Evolutionary conservation across 1,140 invertebrate genomes (phyloP).

Genomic region (Bilobella aurantiaca): DNA sequence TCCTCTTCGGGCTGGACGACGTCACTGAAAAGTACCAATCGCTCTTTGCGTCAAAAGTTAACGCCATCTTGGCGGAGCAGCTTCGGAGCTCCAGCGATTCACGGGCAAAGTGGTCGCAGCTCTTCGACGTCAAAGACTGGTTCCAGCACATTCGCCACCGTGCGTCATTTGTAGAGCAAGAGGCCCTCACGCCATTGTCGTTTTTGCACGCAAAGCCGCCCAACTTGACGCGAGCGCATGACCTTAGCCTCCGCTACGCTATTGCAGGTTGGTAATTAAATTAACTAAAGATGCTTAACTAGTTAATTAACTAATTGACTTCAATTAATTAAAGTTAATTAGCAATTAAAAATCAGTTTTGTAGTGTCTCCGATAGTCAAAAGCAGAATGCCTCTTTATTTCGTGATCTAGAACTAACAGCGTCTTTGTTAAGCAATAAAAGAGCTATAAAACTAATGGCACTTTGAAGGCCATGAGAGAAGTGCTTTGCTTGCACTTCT

Average conservation of each 20-base stretch:
- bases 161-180: slow-evolving; percentile 40
- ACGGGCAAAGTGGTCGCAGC: slow-evolving; percentile 25
- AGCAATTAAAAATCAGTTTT: too few relatives aligned
- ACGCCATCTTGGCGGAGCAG: slow-evolving; percentile 33
- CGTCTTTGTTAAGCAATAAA: too few relatives aligned
- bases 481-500: too few relatives aligned
- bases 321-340: too few relatives aligned
- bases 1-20: slow-evolving; percentile 53
- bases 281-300: too few relatives aligned
- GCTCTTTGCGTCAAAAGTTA: slow-evolving; percentile 43
- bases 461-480: too few relatives aligned
- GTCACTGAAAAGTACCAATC: slow-evolving; percentile 51
- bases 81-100: neutral
- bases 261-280: neutral
- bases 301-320: too few relatives aligned
- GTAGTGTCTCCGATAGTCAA: too few relatives aligned
- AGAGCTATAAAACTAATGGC: too few relatives aligned
- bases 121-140: slow-evolving; percentile 55
- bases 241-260: slow-evolving; percentile 2
- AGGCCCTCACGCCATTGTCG: slow-evolving; percentile 11
- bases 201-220: slow-evolving; percentile 8
- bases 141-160: slow-evolving; percentile 51
- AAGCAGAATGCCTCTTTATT: too few relatives aligned
- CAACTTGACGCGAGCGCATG: neutral
- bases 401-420: too few relatives aligned